These are phyloP conservation scores for Poecilus cupreus DNA, from an alignment of 2,888 invertebrate species.

Conservation along the genomic window DNA sequence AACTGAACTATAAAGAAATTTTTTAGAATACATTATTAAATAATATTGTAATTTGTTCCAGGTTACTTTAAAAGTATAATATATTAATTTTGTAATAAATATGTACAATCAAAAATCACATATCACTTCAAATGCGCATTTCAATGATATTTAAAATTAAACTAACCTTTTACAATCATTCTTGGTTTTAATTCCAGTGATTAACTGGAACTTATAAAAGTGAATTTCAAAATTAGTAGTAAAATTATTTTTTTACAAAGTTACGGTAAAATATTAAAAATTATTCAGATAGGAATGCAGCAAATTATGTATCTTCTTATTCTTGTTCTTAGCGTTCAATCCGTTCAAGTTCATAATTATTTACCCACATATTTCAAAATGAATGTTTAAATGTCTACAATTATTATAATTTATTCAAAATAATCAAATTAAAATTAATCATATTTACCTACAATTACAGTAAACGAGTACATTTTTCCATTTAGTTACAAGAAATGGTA, in stretches of 20 bases:
- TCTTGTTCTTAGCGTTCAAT: not conserved
- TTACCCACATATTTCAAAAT: not conserved
- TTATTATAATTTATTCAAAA: not conserved
- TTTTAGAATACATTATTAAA: conserved; percentile 49
- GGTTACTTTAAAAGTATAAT: not conserved
- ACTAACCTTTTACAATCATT: conserved; percentile 23
- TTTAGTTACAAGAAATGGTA: too few species aligned
- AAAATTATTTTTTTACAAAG: too few species aligned
- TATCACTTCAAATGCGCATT: conserved; percentile 34
- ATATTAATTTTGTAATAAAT: not conserved
- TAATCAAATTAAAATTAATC: not conserved
- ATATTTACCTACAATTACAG: not conserved
- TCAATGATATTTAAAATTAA: conserved; percentile 15
- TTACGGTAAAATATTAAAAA: not conserved
- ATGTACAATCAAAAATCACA: not conserved
- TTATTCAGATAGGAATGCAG: not conserved
- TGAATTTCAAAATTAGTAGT: too few species aligned
- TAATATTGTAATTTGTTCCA: not conserved
- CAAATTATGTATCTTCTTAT: conserved; percentile 6
- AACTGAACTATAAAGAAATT: conserved; percentile 45
- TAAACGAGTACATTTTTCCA: too few species aligned
- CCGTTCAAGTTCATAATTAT: too few species aligned
- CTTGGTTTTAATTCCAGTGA: conserved; percentile 6
- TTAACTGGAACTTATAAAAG: not conserved
- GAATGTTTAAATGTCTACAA: not conserved